A percentile compares a stretch with the other conserved stretches of the same genome.
These are phyloP conservation scores for Rhabdornis inornatus DNA, from an alignment of 2,113 vertebrate species.

Conservation along the genomic window DNA sequence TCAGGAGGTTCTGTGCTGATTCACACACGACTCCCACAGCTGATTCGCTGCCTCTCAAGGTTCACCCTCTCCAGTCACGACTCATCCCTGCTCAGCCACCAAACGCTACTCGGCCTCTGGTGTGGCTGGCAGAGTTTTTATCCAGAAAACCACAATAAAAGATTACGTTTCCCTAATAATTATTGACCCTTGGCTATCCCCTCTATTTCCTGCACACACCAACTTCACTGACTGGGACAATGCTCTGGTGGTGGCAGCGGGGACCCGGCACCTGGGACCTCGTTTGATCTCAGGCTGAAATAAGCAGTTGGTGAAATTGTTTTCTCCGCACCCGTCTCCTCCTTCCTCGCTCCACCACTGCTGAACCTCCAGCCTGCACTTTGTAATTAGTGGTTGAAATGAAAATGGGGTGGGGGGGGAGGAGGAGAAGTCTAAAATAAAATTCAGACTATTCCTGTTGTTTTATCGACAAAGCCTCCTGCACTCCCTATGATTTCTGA, in stretches of 20 bases:
- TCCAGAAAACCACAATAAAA: neutral
- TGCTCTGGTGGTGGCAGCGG: neutral
- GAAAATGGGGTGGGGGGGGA: neutral
- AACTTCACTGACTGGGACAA: neutral
- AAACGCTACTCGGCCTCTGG: accelerated
- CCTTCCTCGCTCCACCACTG: slow-evolving; percentile 2
- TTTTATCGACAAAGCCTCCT: neutral
- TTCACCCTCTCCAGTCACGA: neutral
- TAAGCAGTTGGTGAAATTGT: neutral
- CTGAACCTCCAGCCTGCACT: slow-evolving; percentile 11
- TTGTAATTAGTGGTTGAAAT: slow-evolving; percentile 55
- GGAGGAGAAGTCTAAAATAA: slow-evolving; percentile 15
- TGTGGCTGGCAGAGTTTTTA: neutral
- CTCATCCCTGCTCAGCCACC: neutral
- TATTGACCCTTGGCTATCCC: neutral
- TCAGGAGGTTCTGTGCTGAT: neutral
- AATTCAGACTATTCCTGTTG: slow-evolving; percentile 6
- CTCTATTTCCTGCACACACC: neutral
- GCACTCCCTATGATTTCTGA: neutral
- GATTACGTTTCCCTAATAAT: neutral
- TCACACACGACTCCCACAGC: neutral
- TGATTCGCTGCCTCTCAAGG: neutral
- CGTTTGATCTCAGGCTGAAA: slow-evolving; percentile 15
- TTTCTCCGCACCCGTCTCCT: slow-evolving; percentile 21
- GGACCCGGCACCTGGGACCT: neutral